A percentile compares a stretch with the other conserved stretches of the same genome.
These are phyloP conservation scores for Syrphus vitripennis DNA, from an alignment of 2,888 invertebrate genomes.

Conservation along the genomic window DNA sequence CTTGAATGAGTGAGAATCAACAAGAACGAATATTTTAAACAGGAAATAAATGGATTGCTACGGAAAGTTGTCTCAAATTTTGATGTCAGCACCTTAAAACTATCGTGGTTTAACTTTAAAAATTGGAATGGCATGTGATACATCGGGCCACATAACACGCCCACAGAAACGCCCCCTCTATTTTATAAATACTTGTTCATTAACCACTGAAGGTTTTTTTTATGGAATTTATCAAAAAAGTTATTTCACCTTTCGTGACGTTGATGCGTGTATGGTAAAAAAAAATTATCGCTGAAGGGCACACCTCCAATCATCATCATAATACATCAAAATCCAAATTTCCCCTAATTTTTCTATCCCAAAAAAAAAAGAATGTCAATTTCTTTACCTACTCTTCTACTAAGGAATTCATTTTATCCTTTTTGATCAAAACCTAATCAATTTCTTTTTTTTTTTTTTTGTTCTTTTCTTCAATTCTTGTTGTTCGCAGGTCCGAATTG, in stretches of 20 bases:
- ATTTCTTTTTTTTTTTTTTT: conserved; percentile 37
- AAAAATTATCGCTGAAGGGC: no score
- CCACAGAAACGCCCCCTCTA: neutral
- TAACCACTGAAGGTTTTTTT: no score
- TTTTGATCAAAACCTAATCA: conserved; percentile 54
- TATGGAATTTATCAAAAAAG: no score
- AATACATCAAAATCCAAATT: neutral
- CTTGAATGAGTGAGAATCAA: neutral
- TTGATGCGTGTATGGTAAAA: no score
- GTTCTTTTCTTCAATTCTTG: conserved; percentile 8
- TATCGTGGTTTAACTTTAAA: neutral
- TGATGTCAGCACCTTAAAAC: neutral
- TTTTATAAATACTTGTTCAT: neutral
- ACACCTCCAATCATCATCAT: no score
- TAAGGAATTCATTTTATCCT: conserved; percentile 29
- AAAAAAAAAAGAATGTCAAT: neutral
- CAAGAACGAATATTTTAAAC: neutral
- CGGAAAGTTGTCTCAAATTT: neutral
- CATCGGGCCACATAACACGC: neutral
- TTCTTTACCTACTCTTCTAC: no score
- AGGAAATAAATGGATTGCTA: neutral
- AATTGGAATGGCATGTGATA: neutral
- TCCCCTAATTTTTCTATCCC: neutral
- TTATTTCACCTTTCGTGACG: neutral
- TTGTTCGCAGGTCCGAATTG: conserved; percentile 86